Conservation (phyloP, 2,113 vertebrate genomes). For the Oryzias melastigma region DNA sequence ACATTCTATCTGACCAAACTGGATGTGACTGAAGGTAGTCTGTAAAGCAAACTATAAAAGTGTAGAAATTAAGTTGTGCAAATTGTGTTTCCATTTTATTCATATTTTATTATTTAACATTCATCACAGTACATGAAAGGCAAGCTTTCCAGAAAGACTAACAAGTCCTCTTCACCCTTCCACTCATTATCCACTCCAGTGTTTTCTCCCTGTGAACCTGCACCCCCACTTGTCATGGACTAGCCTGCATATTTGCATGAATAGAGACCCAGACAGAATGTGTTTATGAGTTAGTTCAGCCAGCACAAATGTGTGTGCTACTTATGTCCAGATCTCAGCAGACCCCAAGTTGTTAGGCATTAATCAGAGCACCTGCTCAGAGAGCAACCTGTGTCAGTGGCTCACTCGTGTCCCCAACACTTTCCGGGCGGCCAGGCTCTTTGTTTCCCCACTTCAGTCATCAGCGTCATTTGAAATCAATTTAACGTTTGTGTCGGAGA, state of each 20-base stretch:
- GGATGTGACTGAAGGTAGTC: too few species aligned
- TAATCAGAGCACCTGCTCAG: slow-evolving; percentile 79
- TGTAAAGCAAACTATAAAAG: too few species aligned
- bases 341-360: slow-evolving; percentile 74
- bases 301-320: slow-evolving; percentile 58
- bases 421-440: slow-evolving; percentile 44
- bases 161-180: slow-evolving; percentile 29
- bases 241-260: slow-evolving; percentile 59
- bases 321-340: slow-evolving; percentile 68
- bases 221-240: slow-evolving; percentile 65
- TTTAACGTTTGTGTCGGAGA: slow-evolving; percentile 67
- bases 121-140: slow-evolving; percentile 9
- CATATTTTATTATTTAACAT: slow-evolving; percentile 6
- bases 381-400: slow-evolving; percentile 54
- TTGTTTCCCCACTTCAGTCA: slow-evolving; percentile 77
- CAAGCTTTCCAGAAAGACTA: slow-evolving; percentile 20
- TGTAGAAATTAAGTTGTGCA: too few species aligned
- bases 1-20: too few species aligned
- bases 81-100: too few species aligned
- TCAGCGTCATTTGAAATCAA: slow-evolving; percentile 77
- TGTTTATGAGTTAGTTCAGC: slow-evolving; percentile 55
- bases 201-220: slow-evolving; percentile 51
- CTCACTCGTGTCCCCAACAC: slow-evolving; percentile 51
- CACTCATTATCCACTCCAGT: slow-evolving; percentile 53
- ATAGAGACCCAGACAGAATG: slow-evolving; percentile 65